phyloP scores from a whole-genome alignment of 2,797 vertebrate genomes.

The Steatocranus sp. region DNA sequence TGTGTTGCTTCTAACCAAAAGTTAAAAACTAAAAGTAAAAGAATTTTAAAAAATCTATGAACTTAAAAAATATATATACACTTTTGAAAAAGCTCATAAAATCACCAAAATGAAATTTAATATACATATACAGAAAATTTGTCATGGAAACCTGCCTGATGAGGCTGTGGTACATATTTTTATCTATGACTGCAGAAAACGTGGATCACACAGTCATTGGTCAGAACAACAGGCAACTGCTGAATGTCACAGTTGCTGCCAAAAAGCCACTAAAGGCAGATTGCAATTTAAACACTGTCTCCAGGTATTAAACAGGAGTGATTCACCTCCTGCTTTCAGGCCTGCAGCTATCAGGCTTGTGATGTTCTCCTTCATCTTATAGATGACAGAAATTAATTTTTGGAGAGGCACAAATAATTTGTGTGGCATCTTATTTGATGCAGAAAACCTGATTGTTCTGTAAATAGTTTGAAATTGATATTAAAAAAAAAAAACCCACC shows the following conservation, averaged over 20 bases:
- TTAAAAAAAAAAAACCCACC: rapidly evolving
- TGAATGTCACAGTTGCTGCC: not conserved
- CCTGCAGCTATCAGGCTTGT: not conserved
- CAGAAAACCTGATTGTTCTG: not conserved
- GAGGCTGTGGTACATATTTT: not conserved
- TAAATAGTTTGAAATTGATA: not conserved
- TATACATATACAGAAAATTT: not conserved
- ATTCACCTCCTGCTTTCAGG: not conserved
- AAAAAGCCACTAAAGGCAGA: not conserved
- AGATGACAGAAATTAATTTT: not conserved
- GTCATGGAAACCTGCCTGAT: not conserved
- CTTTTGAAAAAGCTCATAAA: not conserved
- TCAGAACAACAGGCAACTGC: not conserved
- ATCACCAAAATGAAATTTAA: not conserved
- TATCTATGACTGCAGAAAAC: not conserved
- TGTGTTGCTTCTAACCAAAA: not conserved
- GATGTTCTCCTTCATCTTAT: not conserved
- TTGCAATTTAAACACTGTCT: not conserved
- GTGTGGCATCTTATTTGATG: not conserved
- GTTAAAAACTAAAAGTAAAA: not conserved
- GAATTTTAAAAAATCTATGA: not conserved
- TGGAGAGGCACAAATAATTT: not conserved
- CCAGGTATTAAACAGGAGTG: not conserved
- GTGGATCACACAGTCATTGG: not conserved
- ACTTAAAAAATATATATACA: not conserved